A percentile compares a stretch with the other conserved stretches of the same genome.
phyloP scores from a whole-genome alignment of 2,888 invertebrate genomes.

The Sarcophaga caerulescens region DNA sequence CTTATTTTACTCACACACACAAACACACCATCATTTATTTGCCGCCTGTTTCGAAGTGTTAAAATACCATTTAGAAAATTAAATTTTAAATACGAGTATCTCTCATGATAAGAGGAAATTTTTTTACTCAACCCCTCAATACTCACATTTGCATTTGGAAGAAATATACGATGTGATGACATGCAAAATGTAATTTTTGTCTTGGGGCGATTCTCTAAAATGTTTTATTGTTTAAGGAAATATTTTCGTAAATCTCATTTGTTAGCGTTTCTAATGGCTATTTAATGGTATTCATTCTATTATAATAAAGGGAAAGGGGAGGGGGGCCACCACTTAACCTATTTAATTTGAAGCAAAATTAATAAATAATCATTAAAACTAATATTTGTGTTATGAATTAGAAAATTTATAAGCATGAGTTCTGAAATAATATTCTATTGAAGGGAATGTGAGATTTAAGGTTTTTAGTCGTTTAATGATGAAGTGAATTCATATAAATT shows the following conservation, averaged over 20 bases:
- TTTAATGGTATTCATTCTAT: background rate
- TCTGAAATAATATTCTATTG: no score
- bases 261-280: background rate
- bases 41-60: conserved; percentile 45
- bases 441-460: no score
- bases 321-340: background rate
- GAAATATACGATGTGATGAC: conserved; percentile 58
- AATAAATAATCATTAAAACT: background rate
- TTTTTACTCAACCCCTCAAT: background rate
- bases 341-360: background rate
- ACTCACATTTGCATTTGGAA: background rate
- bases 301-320: background rate
- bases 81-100: conserved; percentile 53
- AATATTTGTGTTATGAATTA: background rate
- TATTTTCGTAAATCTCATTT: conserved; percentile 43
- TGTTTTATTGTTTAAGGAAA: conserved; percentile 29
- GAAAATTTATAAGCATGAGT: no score
- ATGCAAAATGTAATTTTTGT: conserved; percentile 59
- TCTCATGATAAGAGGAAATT: conserved; percentile 38
- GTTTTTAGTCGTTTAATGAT: no score
- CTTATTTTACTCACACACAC: background rate
- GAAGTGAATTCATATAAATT: no score
- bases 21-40: background rate
- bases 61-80: conserved; percentile 63
- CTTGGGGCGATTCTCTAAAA: conserved; percentile 43